phyloP scores from a whole-genome alignment of 2,113 vertebrate genomes.

The Chlorodrepanis virens region DNA sequence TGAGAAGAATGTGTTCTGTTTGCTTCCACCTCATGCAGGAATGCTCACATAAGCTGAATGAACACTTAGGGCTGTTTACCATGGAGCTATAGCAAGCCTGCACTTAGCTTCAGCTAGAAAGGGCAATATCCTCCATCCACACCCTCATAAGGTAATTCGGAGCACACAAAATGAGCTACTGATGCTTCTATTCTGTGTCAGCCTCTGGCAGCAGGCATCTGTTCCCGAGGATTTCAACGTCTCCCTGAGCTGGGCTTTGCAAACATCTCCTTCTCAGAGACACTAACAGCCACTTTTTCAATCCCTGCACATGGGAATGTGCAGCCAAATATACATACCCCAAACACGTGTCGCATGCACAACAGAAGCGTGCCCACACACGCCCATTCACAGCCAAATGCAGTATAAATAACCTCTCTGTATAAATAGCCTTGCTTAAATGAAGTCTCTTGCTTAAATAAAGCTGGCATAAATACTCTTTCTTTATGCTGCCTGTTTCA shows the following conservation, averaged over 20 bases:
- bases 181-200: neutral
- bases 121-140: neutral
- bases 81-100: neutral
- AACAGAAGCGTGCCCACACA: slow-evolving; percentile 13
- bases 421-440: slow-evolving; percentile 38
- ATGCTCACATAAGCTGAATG: neutral
- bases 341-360: neutral
- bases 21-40: neutral
- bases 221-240: neutral
- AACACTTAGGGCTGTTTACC: neutral
- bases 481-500: neutral
- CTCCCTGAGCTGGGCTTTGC: neutral
- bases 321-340: neutral
- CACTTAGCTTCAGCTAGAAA: neutral
- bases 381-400: neutral
- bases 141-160: neutral
- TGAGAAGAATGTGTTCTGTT: neutral
- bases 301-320: neutral
- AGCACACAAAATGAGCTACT: neutral
- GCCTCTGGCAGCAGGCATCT: neutral
- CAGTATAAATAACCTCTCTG: neutral
- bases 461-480: neutral
- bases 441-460: slow-evolving; percentile 26
- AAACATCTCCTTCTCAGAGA: neutral
- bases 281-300: neutral